These are phyloP conservation scores for Phortica variegata DNA, from an alignment of 1,140 invertebrate species.

Conservation along the genomic window DNA sequence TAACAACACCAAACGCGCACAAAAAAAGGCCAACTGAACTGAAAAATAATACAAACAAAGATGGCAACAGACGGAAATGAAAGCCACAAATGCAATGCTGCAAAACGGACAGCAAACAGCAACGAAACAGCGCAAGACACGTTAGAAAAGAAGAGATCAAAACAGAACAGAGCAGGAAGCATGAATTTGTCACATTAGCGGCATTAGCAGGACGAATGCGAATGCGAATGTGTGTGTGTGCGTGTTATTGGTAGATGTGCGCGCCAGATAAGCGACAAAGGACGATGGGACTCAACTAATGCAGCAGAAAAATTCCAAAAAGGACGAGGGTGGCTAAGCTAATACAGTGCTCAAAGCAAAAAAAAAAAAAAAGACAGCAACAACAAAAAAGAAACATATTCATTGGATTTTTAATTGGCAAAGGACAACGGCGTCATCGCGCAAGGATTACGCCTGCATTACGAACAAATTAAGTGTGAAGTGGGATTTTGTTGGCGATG, in stretches of 20 bases:
- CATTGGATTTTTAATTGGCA: too few species aligned
- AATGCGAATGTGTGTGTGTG: slow-evolving; percentile 29
- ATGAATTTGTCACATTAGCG: slow-evolving; percentile 50
- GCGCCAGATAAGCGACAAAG: background rate
- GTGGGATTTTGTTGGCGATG: slow-evolving; percentile 35
- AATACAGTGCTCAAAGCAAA: slow-evolving; percentile 42
- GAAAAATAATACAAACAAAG: too few species aligned
- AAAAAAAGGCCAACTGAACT: too few species aligned
- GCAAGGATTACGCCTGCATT: slow-evolving; percentile 49
- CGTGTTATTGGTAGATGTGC: slow-evolving; percentile 25
- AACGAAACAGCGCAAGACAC: slow-evolving; percentile 15
- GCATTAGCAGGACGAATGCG: slow-evolving; percentile 22
- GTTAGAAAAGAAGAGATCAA: background rate
- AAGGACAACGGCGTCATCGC: too few species aligned
- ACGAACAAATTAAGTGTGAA: slow-evolving; percentile 54
- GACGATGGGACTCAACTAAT: slow-evolving; percentile 3
- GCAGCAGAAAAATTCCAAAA: slow-evolving; percentile 13
- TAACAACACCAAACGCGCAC: too few species aligned
- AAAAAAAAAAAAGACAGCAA: too few species aligned
- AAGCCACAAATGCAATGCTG: too few species aligned
- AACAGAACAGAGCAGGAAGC: slow-evolving; percentile 19
- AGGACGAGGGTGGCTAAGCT: slow-evolving; percentile 4
- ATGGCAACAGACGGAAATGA: too few species aligned
- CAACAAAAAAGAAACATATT: too few species aligned
- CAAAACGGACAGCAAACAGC: slow-evolving; percentile 26